Conservation (phyloP, 2,113 vertebrate genomes). For the Labrus mixtus region DNA sequence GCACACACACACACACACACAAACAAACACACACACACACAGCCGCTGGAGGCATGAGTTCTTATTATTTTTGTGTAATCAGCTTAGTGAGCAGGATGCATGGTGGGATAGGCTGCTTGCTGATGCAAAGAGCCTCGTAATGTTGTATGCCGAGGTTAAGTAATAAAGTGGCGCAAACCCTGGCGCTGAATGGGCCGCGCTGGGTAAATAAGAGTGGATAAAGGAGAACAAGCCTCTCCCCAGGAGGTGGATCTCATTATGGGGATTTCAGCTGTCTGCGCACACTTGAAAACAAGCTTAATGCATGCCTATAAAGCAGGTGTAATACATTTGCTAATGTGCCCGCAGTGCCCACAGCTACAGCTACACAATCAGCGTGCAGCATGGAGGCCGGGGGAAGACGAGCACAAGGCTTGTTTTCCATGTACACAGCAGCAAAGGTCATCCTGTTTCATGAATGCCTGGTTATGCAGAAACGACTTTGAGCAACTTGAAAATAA, state of each 20-base stretch:
- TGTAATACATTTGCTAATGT: conserved; percentile 82
- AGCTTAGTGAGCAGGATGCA: conserved; percentile 81
- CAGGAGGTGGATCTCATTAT: conserved; percentile 85
- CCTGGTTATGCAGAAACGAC: conserved; percentile 67
- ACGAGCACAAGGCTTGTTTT: conserved; percentile 63
- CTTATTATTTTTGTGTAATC: conserved; percentile 88
- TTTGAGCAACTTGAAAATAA: conserved; percentile 61
- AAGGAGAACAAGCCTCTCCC: conserved; percentile 72
- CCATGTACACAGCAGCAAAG: conserved; percentile 57
- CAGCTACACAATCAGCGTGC: conserved; percentile 57
- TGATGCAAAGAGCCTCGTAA: conserved; percentile 82
- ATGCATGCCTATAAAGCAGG: conserved; percentile 84
- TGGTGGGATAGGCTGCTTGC: conserved; percentile 73
- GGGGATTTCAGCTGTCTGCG: conserved; percentile 78
- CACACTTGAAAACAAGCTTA: conserved; percentile 78
- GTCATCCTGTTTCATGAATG: conserved; percentile 56
- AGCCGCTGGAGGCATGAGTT: conserved; percentile 65
- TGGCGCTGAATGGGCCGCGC: conserved; percentile 72
- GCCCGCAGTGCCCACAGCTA: conserved; percentile 65
- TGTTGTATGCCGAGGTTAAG: conserved; percentile 80
- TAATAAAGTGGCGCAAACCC: conserved; percentile 83
- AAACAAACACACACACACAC: too few species aligned
- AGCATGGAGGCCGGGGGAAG: conserved; percentile 47
- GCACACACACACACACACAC: conserved; percentile 36
- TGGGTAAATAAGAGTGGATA: conserved; percentile 81